phyloP scores from a whole-genome alignment of 2,888 invertebrate species.

The Odontocolon sp. region DNA sequence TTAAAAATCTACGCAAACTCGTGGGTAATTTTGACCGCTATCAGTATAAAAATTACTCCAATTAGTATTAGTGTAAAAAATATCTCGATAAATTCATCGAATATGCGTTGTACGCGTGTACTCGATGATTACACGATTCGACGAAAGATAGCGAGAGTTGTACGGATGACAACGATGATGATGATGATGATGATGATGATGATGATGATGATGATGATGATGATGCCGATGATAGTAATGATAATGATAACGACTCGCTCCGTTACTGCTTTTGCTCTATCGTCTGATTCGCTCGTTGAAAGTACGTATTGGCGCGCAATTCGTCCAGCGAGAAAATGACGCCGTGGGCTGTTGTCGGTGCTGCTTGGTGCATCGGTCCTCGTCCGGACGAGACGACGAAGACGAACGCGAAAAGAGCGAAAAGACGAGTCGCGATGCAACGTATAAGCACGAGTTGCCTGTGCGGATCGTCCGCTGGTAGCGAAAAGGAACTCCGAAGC shows the following conservation, averaged over 20 bases:
- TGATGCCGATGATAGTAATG: neutral
- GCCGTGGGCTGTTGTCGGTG: slow-evolving; percentile 38
- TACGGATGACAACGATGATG: neutral
- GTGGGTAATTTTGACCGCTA: no score
- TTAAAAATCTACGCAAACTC: no score
- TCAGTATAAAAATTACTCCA: no score
- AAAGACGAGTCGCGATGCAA: no score
- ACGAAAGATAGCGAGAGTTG: neutral
- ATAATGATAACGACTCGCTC: neutral
- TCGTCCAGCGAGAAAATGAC: slow-evolving; percentile 49
- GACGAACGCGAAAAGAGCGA: slow-evolving; percentile 1
- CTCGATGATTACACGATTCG: neutral
- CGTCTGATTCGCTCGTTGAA: slow-evolving; percentile 11
- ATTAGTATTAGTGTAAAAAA: neutral
- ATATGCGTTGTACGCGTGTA: neutral
- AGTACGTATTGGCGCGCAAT: slow-evolving; percentile 47
- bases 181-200: slow-evolving; percentile 19
- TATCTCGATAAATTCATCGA: neutral
- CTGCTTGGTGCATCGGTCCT: slow-evolving; percentile 21
- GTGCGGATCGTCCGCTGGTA: slow-evolving; percentile 26
- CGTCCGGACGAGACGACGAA: slow-evolving; percentile 27
- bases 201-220: slow-evolving; percentile 2
- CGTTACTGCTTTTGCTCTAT: neutral
- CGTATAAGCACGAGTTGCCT: no score
- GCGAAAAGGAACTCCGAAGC: slow-evolving; percentile 30